A percentile compares a stretch with the other conserved stretches of the same genome.
These are phyloP conservation scores for Gymnosoma rotundatum DNA, from an alignment of 2,888 invertebrate genomes.

Conservation along the genomic window DNA sequence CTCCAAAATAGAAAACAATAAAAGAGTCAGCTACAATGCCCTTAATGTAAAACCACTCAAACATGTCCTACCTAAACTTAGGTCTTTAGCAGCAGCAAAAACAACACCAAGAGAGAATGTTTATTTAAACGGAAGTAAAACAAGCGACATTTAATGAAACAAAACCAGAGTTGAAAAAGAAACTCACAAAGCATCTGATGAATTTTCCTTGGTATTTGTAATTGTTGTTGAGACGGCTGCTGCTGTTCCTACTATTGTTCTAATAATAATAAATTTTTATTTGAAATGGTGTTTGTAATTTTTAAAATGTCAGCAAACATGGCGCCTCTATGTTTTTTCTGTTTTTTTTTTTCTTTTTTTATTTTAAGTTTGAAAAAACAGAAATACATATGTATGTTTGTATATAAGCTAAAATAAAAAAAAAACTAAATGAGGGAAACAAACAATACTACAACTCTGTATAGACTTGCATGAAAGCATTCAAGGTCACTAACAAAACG, in stretches of 20 bases:
- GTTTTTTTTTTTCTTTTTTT: conserved; percentile 7
- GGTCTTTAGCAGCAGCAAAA: background rate
- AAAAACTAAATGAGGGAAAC: conserved; percentile 42
- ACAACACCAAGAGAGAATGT: background rate
- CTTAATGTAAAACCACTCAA: no score
- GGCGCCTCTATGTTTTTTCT: conserved; percentile 54
- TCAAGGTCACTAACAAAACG: conserved; percentile 64
- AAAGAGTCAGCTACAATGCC: no score
- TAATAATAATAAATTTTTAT: conserved; percentile 52
- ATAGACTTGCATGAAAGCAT: conserved; percentile 60
- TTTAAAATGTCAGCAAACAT: conserved; percentile 66
- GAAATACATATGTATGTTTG: background rate
- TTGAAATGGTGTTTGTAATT: conserved; percentile 60
- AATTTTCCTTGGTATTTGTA: background rate
- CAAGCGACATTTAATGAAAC: conserved; percentile 57
- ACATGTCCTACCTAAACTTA: no score
- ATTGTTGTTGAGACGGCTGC: conserved; percentile 17
- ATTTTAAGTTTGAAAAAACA: conserved; percentile 14
- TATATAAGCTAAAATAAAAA: conserved; percentile 19
- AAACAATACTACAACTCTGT: conserved; percentile 34
- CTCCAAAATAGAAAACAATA: no score
- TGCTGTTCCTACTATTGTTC: conserved; percentile 49
- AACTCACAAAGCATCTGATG: conserved; percentile 48
- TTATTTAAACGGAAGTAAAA: conserved; percentile 56
- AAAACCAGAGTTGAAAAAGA: conserved; percentile 32